Evolutionary conservation across 2,888 invertebrate species (phyloP).

Genomic region (Lasioglossum marginatum): DNA sequence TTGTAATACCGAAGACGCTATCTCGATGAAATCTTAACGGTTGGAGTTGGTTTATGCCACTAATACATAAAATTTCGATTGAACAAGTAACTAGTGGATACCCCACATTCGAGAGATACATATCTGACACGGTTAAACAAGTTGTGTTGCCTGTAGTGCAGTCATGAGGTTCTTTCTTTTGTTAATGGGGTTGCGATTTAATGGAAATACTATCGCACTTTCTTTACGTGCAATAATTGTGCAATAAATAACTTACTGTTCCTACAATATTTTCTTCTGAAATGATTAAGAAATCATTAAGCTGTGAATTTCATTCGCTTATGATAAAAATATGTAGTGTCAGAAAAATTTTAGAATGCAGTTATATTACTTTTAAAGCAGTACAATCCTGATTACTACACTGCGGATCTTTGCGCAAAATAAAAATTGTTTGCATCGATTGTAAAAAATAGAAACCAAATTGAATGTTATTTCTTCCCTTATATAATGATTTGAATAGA

Average conservation of each 20-base stretch:
- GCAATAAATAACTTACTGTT: neutral
- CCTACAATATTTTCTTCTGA: neutral
- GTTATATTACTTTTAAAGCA: no score
- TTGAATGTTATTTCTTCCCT: no score
- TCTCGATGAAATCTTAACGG: neutral
- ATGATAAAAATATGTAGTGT: no score
- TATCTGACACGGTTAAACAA: neutral
- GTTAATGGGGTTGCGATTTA: neutral
- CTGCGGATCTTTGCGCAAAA: no score
- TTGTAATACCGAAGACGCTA: neutral
- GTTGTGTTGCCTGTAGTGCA: neutral
- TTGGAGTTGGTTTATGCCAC: neutral
- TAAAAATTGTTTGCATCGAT: no score
- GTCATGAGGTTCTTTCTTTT: neutral
- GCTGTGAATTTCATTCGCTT: neutral
- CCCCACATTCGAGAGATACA: neutral
- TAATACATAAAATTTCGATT: neutral
- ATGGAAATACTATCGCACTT: neutral
- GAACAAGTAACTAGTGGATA: neutral
- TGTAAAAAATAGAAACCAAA: no score
- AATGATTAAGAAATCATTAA: neutral
- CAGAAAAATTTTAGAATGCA: no score
- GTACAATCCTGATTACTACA: no score
- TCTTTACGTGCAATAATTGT: neutral
- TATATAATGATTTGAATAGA: no score